A percentile compares a stretch with the other conserved stretches of the same genome.
Evolutionary conservation across 2,113 vertebrate genomes (phyloP).

Genomic region (Lepus timidus): DNA sequence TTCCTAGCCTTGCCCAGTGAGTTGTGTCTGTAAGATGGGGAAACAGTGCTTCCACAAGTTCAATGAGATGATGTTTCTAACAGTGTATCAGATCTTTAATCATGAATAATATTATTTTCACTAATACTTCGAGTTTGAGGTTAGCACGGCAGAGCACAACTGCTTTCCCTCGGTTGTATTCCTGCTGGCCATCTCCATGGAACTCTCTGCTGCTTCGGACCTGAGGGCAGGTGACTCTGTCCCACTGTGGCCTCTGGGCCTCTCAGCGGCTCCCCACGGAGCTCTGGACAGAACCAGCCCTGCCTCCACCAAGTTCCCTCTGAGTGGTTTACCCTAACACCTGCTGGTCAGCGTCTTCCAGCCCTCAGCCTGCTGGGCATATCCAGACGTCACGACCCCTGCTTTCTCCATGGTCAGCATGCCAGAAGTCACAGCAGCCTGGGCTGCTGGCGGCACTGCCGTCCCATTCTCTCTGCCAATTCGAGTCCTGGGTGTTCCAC

Average conservation of each 20-base stretch:
- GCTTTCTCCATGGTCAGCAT: background rate
- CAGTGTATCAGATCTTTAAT: background rate
- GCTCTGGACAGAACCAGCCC: background rate
- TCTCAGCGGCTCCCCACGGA: rapidly evolving
- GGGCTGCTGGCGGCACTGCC: no score
- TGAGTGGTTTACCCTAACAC: rapidly evolving
- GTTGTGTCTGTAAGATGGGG: background rate
- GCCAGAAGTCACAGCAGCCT: background rate
- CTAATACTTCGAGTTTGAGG: background rate
- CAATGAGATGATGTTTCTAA: background rate
- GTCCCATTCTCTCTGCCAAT: no score
- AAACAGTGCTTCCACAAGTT: rapidly evolving
- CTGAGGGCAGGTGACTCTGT: background rate
- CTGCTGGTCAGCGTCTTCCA: background rate
- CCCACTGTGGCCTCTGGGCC: background rate
- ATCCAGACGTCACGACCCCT: background rate
- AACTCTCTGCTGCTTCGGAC: background rate
- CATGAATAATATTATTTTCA: background rate
- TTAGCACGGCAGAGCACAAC: no score
- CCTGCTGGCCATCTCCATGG: background rate
- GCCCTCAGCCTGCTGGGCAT: background rate
- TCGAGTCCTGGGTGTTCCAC: no score
- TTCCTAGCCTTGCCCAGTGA: rapidly evolving
- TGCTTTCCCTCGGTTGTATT: background rate
- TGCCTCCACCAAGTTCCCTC: no score